Evolutionary conservation across 2,888 invertebrate species (phyloP), one percentile per base, ranked within the genome.

Genomic region (Octodonta nipae): DNA sequence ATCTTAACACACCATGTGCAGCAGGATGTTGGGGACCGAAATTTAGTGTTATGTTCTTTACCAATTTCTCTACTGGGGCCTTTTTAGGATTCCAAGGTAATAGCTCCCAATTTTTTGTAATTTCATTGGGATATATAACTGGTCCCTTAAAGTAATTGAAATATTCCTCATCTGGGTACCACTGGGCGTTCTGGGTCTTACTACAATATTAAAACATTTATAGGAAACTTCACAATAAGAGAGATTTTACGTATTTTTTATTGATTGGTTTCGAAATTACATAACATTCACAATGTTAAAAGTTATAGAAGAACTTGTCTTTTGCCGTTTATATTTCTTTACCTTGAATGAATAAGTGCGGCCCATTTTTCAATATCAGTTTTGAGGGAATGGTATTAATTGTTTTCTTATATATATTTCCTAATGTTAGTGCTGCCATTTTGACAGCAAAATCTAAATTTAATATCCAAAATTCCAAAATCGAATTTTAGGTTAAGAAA

Each of bases 11-110:
- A 45, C 91, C 91, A 56, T 92, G 91, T 54, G 91, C 91, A 25
- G 91, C 91, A 2, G 91, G 91, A 71, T 92, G 91, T 55, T 89
- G 88, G 1, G 92, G 91, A 0, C 91, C 91, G 62, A 92, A 92
- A 60, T 92, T 92, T 1, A 92, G 49, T 4, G 71, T 73, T 44
- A 92, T 68, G 63, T 93, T 96, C 47, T 81, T 78, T 0, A 95
- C 79, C 3, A 73, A 70, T 56, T 80, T 85, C 55, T 91, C 89
- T 0, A 72, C 61, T 0, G 77, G 77, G 0, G 68, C 49, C 3
- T 72, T 54, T 28, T 70, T 61, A 37, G 70, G 67, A 49, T 76
- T 75, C 60, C 74, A 76, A 7, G 80, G 76, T 4, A 73, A 72
- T 29, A 74, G 61, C 36, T 73, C 71, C 66, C 78, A 66, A 35